These are phyloP conservation scores for Heliocidaris erythrogramma DNA, from an alignment of 35 echinoderm and acorn worm species.

Conservation along the genomic window DNA sequence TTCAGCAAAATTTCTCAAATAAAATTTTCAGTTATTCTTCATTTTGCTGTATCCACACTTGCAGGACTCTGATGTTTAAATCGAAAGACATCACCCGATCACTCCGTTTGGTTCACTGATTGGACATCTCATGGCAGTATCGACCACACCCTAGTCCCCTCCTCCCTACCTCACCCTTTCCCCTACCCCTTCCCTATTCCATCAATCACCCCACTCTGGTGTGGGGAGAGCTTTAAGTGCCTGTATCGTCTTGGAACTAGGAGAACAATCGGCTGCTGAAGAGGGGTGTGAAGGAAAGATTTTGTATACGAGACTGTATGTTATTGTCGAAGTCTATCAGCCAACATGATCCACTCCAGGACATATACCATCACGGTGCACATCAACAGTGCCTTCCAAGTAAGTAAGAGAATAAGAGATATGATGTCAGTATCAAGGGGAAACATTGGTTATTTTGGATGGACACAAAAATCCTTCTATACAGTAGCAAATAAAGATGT, in stretches of 20 bases:
- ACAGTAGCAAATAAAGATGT: too few species aligned
- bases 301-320: background rate
- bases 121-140: background rate
- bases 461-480: too few species aligned
- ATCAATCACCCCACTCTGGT: background rate
- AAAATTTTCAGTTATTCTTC: too few species aligned
- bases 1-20: too few species aligned
- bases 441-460: too few species aligned
- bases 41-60: background rate
- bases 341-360: slow-evolving; percentile 79
- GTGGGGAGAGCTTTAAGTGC: background rate
- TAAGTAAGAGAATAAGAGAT: background rate
- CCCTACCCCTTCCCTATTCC: background rate
- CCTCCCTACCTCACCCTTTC: background rate
- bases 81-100: background rate
- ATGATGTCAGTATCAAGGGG: background rate
- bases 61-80: background rate
- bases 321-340: background rate
- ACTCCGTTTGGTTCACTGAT: background rate
- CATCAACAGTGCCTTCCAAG: slow-evolving; percentile 80
- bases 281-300: background rate
- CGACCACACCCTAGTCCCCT: background rate
- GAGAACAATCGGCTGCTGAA: background rate
- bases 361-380: slow-evolving; percentile 85
- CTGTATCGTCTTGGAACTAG: background rate